Evolutionary conservation across 2,888 invertebrate species (phyloP), one percentile per base, ranked within the genome.

Genomic region (Deilephila elpenor): DNA sequence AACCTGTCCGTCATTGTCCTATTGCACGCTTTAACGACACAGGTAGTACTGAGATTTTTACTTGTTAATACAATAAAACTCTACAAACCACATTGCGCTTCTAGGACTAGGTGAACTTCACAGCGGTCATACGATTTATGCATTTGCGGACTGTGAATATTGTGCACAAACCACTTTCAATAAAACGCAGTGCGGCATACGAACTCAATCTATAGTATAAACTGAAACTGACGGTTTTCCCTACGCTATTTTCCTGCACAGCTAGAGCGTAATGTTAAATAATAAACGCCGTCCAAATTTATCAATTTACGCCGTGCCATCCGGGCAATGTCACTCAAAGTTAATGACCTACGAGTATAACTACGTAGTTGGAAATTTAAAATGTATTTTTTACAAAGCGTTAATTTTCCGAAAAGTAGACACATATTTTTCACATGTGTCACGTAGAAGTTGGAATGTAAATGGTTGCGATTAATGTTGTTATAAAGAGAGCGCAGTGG

Each of bases 401-500:
- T 34, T 67, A 67, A 67, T 51, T 67, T 67, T 51, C 67, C 67
- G 51, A 44, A 67, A 67, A 25, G 67, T 51, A 20, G n/a, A 51
- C 67, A 19, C 51, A 67, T 67, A 67, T 44, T 44, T 67, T 37
- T 67, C 64, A 67, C 44, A 51, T 32, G 59, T 71, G 20, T 71
- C 59, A 71, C 56, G 71, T 67, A 25, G 61, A 62, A 56, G 51
- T 61, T 29, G 61, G n/a, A 32, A 61, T 62, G 72, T 72, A 62
- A 72, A 72, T 72, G 32, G 56, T 72, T 56, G 72, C 72, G 67
- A 73, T 73, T 73, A 72, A 73, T 73, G 59, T 72, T 72, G 71
- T 71, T 71, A 62, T 34, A 59, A 73, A 73, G 67, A 67, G 72
- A 67, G 62, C 62, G 62, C 61, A 71, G 78, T 80, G 89, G 84